Evolutionary conservation across 2,113 vertebrate genomes (phyloP), one percentile per base, ranked within the genome.

Genomic region (Hemichromis elongatus): DNA sequence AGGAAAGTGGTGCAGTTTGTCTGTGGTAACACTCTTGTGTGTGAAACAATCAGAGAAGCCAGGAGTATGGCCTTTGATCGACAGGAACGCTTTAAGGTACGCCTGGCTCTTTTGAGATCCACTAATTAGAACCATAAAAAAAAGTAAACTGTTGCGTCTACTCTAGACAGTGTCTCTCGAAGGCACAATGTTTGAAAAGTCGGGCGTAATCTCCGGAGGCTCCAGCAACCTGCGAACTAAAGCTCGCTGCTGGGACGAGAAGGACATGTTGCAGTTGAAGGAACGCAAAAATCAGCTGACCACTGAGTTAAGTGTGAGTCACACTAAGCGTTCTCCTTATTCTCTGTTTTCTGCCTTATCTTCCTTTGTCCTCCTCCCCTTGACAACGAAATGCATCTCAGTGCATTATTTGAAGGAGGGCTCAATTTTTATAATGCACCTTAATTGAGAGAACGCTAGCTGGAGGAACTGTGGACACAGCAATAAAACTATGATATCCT

Each of bases 121-220:
- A 42, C n/a, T 16, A 26, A 55, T 42, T 40, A 40, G 33, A 79
- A 56, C 14, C 21, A 40, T 24, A 56, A 56, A 24, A 26, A 59
- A 59, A 19, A 24, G 2, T 10, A 40, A 59, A 59, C 9, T 9
- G 3, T 42, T 78, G 26, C 73, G 5, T 75, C 66, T 73, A 11
- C 35, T 63, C 7, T 55, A 99, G 99, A 97, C 97, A 1, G 97
- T 99, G 9, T 90, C 98, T 81, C 96, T 99, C 89, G 99, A 99
- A 83, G 99, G 99, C 90, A 99, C 98, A 56, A 92, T 99, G 61
- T 99, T 99, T 95, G 92, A 96, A 68, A 99, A 97, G 91, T 99
- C 98, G 28, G 99, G 99, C 9, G 96, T 97, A 80, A 99, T 99
- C 83, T 99, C 98, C 50, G 98, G 99, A 92, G 99, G 99, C 40